Evolutionary conservation across 2,888 invertebrate genomes (phyloP), one percentile per base, ranked within the genome.

Genomic region (Ormyrus nitidulus): DNA sequence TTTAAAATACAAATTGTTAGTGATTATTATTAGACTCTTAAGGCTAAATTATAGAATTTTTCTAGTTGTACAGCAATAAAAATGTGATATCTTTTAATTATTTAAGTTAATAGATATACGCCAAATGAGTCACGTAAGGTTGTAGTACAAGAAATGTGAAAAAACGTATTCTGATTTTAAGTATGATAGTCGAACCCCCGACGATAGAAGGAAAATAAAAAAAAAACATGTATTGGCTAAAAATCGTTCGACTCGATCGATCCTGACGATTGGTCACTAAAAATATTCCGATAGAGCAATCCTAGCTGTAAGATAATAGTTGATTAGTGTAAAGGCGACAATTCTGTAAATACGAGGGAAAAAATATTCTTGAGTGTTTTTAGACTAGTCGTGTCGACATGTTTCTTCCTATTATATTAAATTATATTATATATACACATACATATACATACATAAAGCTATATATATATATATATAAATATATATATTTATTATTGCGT

Each of bases 401-500:
- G 89, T 89, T 89, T 89, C 88, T 88, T 88, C 88, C 87, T 89
- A 89, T 85, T 86, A 88, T 84, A 82, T 85, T 80, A 83, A 84
- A 85, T 75, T 85, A 86, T 86, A 86, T 84, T 84, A 83, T 83
- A 86, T 86, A 85, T 84, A 86, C 81, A 86, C 70, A 87, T 81
- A 84, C 71, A 83, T 79, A 84, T 74, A 83, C 81, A 84, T 84
- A 86, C 83, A 85, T 84, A 85, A 79, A 84, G 81, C 83, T 81
- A 83, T 74, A 83, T 81, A 81, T 75, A 81, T 65, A 68, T 84
- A 84, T 74, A 84, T 80, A 82, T 73, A 78, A 61, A 74, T 85
- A 86, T 86, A 89, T 86, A 87, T 88, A 90, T 89, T 90, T 90
- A 90, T 90, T 88, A 90, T 90, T 90, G 88, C 89, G 89, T 90